These are phyloP conservation scores for Brachionus rubens DNA, from an alignment of 1,140 invertebrate species.

Conservation along the genomic window DNA sequence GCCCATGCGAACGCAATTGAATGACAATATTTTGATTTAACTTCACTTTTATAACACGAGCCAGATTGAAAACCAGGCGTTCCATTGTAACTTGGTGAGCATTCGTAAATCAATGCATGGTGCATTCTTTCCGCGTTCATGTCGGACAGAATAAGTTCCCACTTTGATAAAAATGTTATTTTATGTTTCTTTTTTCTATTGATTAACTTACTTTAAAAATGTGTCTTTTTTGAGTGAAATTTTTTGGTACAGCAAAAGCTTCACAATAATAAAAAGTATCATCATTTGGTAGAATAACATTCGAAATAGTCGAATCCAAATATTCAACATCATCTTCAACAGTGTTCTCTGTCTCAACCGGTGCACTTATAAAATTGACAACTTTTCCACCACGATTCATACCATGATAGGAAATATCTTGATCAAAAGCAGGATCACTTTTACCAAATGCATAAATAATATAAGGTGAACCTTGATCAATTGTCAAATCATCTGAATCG, in stretches of 20 bases:
- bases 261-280: slow-evolving; percentile 30
- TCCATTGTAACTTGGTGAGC: neutral
- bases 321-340: neutral
- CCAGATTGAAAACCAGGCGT: neutral
- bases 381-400: neutral
- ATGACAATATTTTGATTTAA: slow-evolving; percentile 1
- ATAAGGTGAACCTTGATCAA: neutral
- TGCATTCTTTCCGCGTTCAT: slow-evolving; percentile 16
- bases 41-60: neutral
- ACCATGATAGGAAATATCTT: slow-evolving; percentile 27
- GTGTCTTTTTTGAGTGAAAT: slow-evolving; percentile 14
- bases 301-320: neutral
- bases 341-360: neutral
- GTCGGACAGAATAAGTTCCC: neutral
- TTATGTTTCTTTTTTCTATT: too few relatives aligned
- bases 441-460: slow-evolving; percentile 47
- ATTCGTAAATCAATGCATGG: slow-evolving; percentile 26
- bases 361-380: neutral
- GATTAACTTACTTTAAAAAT: slow-evolving; percentile 36
- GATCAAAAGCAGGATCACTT: neutral
- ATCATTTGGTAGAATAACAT: slow-evolving; percentile 28
- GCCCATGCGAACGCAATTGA: neutral
- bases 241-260: neutral
- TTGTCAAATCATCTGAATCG: slow-evolving; percentile 26
- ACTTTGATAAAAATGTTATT: too few relatives aligned